Evolutionary conservation across 2,888 invertebrate genomes (phyloP).

Genomic region (Erannis defoliaria): DNA sequence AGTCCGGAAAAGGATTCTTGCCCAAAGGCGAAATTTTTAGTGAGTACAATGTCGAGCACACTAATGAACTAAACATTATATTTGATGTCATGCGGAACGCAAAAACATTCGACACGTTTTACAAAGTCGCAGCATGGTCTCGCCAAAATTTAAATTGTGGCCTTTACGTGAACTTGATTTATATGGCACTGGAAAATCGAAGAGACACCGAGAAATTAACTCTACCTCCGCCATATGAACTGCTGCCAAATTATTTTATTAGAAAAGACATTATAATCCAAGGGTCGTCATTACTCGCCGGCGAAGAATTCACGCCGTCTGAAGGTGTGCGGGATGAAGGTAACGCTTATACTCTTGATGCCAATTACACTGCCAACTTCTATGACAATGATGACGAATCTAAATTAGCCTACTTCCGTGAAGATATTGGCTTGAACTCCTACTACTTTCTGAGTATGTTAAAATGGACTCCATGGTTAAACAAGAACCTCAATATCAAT

Average conservation of each 20-base stretch:
- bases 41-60: slow-evolving; percentile 68
- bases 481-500: slow-evolving; percentile 67
- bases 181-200: slow-evolving; percentile 86
- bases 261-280: slow-evolving; percentile 86
- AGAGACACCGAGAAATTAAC: slow-evolving; percentile 86
- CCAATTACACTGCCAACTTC: slow-evolving; percentile 75
- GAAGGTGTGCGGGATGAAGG: slow-evolving; percentile 69
- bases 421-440: slow-evolving; percentile 89
- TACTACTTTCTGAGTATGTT: slow-evolving; percentile 87
- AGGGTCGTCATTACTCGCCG: slow-evolving; percentile 66
- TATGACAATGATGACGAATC: slow-evolving; percentile 82
- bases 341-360: slow-evolving; percentile 69
- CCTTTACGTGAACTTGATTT: slow-evolving; percentile 87
- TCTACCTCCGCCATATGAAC: slow-evolving; percentile 89
- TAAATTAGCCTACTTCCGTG: slow-evolving; percentile 89
- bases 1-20: slow-evolving; percentile 61
- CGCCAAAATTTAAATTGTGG: slow-evolving; percentile 88
- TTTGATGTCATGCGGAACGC: slow-evolving; percentile 85
- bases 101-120: slow-evolving; percentile 86
- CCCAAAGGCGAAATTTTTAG: slow-evolving; percentile 74
- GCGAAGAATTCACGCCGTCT: slow-evolving; percentile 58
- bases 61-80: slow-evolving; percentile 66
- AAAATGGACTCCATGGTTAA: slow-evolving; percentile 86
- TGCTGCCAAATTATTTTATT: slow-evolving; percentile 89
- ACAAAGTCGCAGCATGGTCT: slow-evolving; percentile 85